Base-by-base conservation (phyloP, 1,140 invertebrate genomes). In the Drosophila truncata region DNA sequence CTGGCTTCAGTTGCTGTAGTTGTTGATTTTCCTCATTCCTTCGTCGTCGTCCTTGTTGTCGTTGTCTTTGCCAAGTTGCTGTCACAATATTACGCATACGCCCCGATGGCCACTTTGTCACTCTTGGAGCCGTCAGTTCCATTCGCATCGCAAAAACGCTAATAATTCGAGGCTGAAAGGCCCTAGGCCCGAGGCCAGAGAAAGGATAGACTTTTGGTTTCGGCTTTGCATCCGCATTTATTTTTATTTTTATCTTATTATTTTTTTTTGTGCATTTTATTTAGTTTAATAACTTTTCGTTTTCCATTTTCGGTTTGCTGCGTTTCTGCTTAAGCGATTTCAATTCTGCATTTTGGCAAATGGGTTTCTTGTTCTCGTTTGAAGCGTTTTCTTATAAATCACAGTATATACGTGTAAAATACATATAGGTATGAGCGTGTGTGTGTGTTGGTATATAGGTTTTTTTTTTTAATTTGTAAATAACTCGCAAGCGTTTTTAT, bases 361-460 rank as follows among this genome's bases (percentile, higher is more conserved):
- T 73, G 79, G 72, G 50, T 69, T 81, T 66, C 57, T 78, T 74
- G 35, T 82, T 82, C 33, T 75, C 65, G 69, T 79, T 85, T 78
- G 81, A 88, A 88, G 84, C 84, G 84, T 88, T 88, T 87, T 90
- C 85, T 90, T 88, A 88, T 88, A 85, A 88, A 88, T 88, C 85
- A 88, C 85, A 88, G 85, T 88, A 88, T 85, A 88, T 90, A 85
- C 78, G 85, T 88, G 85, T 88, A 88, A 84, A 88, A 87, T 88
- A 88, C 81, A 90, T 88, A 88, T 81, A 82, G 46, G 72, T 59
- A 77, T 76, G 63, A 66, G 37, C 66, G 29, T 75, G 54, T 80
- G 60, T 63, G 44, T 64, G 35, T 73, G 66, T 63, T 31, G 63
- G 59, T 62, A 35, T 81, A 47, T 66, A 25, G 59, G 59, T 66